A percentile compares a stretch with the other conserved stretches of the same genome.
Conservation (phyloP, 2,113 vertebrate species). For the Benitochromis conjunctus region DNA sequence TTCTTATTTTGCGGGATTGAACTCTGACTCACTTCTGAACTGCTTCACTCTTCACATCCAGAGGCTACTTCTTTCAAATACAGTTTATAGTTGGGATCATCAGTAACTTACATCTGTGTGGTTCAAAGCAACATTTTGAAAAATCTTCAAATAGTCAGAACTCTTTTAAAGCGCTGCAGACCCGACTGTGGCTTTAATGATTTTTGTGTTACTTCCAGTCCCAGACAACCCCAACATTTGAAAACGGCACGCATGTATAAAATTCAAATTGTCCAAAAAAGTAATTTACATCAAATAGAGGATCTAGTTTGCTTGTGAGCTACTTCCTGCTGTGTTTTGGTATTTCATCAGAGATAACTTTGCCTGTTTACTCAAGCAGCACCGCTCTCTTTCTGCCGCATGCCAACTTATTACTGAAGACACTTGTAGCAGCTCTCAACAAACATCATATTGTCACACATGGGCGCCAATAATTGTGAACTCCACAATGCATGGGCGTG, state of each 20-base stretch:
- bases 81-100: background rate
- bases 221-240: background rate
- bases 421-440: slow-evolving; percentile 68
- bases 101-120: background rate
- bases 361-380: slow-evolving; percentile 55
- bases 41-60: background rate
- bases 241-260: background rate
- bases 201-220: background rate
- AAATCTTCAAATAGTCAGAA: background rate
- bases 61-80: background rate
- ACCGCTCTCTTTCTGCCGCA: slow-evolving; percentile 29
- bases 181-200: background rate
- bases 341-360: slow-evolving; percentile 58
- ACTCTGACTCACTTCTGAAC: background rate
- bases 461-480: slow-evolving; percentile 73
- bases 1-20: background rate
- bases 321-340: slow-evolving; percentile 32
- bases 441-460: slow-evolving; percentile 77
- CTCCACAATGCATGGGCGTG: slow-evolving; percentile 61
- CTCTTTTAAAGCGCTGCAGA: background rate
- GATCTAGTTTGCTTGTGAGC: slow-evolving; percentile 28
- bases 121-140: background rate
- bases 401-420: slow-evolving; percentile 69
- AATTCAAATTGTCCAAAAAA: slow-evolving; percentile 30
- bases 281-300: slow-evolving; percentile 25